Conservation (phyloP, 2,888 invertebrate species). For the Charanyca ferruginea region DNA sequence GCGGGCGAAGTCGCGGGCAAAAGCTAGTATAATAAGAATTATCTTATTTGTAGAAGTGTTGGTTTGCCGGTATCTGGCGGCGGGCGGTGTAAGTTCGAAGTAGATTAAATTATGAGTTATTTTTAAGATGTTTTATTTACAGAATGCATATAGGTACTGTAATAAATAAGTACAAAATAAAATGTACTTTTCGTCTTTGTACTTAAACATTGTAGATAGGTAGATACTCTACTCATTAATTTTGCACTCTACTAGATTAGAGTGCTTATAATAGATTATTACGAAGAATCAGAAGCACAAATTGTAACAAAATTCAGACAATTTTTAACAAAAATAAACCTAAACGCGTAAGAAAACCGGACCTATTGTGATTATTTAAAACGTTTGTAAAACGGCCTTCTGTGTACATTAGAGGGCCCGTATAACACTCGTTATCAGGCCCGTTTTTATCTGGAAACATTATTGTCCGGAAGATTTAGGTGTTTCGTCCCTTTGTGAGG, state of each 20-base stretch:
- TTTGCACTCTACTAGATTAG: not conserved
- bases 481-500: conserved; percentile 68
- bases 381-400: conserved; percentile 59
- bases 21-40: too few species aligned
- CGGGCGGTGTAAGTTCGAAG: too few species aligned
- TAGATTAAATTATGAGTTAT: too few species aligned
- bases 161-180: too few species aligned
- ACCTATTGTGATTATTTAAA: conserved; percentile 62
- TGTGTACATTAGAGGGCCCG: conserved; percentile 67
- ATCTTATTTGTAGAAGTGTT: too few species aligned
- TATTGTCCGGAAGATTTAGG: conserved; percentile 78
- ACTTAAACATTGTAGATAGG: too few species aligned
- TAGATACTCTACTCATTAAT: not conserved
- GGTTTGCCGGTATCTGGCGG: too few species aligned
- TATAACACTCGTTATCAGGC: conserved; percentile 75
- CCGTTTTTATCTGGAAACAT: conserved; percentile 75
- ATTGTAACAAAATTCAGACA: conserved; percentile 17
- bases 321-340: conserved; percentile 32
- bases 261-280: not conserved
- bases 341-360: conserved; percentile 47
- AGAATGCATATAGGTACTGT: too few species aligned
- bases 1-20: too few species aligned
- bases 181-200: too few species aligned
- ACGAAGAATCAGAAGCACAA: not conserved
- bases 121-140: too few species aligned